Evolutionary conservation across 2,888 invertebrate species (phyloP).

Genomic region (Nemapogon koenigi): DNA sequence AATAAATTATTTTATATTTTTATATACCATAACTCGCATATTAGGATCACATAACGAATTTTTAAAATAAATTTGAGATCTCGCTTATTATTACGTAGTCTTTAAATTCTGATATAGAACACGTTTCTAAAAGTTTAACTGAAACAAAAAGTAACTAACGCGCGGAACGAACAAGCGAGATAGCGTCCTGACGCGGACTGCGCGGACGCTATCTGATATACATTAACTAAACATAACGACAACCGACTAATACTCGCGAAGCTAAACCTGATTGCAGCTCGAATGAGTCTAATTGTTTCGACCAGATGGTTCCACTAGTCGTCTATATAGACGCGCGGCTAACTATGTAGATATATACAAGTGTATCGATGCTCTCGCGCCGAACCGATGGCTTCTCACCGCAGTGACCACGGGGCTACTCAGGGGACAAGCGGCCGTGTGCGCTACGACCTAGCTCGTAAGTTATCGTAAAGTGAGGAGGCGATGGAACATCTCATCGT

Average conservation of each 20-base stretch:
- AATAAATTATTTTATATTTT: constrained; percentile 58
- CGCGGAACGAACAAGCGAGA: constrained; percentile 52
- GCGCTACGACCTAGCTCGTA: constrained; percentile 60
- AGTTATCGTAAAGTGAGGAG: constrained; percentile 64
- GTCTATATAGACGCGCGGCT: constrained; percentile 57
- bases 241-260: constrained; percentile 51
- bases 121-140: constrained; percentile 57
- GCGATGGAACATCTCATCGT: constrained; percentile 61
- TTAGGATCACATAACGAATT: constrained; percentile 58
- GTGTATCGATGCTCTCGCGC: constrained; percentile 47
- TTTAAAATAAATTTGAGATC: constrained; percentile 64
- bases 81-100: constrained; percentile 65
- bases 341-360: constrained; percentile 62
- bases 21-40: constrained; percentile 56
- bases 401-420: constrained; percentile 43
- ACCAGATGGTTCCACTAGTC: constrained; percentile 54
- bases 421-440: constrained; percentile 59
- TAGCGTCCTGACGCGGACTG: constrained; percentile 28
- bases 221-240: constrained; percentile 46
- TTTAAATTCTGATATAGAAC: constrained; percentile 62
- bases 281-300: constrained; percentile 56
- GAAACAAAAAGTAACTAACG: constrained; percentile 51
- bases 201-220: constrained; percentile 11
- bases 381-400: constrained; percentile 64
- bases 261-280: constrained; percentile 54